These are phyloP conservation scores for Polyommatus iphigenia DNA, from an alignment of 2,888 invertebrate species.

Conservation along the genomic window DNA sequence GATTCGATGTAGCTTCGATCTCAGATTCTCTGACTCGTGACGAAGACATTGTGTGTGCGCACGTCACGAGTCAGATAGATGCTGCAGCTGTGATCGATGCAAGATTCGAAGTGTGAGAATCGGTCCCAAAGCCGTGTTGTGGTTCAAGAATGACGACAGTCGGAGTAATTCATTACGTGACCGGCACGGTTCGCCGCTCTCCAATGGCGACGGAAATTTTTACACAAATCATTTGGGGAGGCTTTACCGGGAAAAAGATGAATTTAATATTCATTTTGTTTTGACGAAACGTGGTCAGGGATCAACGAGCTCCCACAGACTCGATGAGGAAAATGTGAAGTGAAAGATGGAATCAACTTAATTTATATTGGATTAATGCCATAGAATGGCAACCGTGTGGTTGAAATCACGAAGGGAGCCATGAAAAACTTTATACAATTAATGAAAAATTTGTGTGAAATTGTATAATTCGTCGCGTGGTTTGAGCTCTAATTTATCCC, in stretches of 20 bases:
- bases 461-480: too few species aligned
- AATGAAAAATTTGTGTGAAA: too few species aligned
- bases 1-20: neutral
- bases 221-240: constrained; percentile 34
- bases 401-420: too few species aligned
- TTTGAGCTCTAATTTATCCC: too few species aligned
- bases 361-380: neutral
- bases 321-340: neutral
- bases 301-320: constrained; percentile 6
- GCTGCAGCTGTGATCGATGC: neutral
- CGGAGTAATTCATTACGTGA: constrained; percentile 48
- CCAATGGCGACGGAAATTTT: constrained; percentile 39
- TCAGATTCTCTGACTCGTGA: neutral
- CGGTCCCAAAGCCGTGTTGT: neutral
- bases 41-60: neutral
- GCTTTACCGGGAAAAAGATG: neutral
- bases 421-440: too few species aligned
- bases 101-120: neutral
- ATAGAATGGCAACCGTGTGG: too few species aligned
- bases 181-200: constrained; percentile 40
- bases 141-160: neutral
- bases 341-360: neutral
- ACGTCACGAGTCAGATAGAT: neutral
- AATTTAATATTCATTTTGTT: constrained; percentile 18
- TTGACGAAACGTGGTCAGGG: neutral